Evolutionary conservation across 2,797 vertebrate species (phyloP), one percentile per base, ranked within the genome.

Genomic region (Sylvia borin): DNA sequence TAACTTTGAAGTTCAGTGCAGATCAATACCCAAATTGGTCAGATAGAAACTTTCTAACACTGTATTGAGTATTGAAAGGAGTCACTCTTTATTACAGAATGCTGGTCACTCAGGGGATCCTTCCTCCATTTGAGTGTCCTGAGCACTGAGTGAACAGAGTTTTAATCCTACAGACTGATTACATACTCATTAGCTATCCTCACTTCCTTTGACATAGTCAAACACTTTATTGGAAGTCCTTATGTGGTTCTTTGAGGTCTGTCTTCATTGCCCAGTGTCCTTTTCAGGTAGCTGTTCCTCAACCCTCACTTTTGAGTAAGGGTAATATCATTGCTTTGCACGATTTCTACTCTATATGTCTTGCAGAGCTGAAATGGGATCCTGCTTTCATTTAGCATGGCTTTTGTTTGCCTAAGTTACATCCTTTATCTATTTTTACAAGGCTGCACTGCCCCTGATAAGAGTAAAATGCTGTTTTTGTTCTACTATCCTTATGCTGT

Each of bases 21-120:
- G 25, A 79, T 12, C 5, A 7, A 48, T 29, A 24, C 24, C 18
- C 17, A 68, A 29, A 50, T 12, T 1, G 0, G 5, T 24, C 1
- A 3, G 78, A 31, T 16, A 51, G 54, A 81, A 60, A 29, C 2
- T 34, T 51, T 43, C 25, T 51, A 51, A 42, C 5, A 16, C 4
- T 42, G 4, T 51, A 50, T 31, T 20, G 20, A 42, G 1, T 34
- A 16, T 34, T 50, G 54, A 60, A 70, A 60, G 10, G 20, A 50
- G 31, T 15, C 7, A 29, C 34, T 42, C 16, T 25, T 50, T 31
- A 29, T 25, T 31, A 34, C 25, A 60, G 45, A 68, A 16, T 60
- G 11, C 10, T 58, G 31, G 13, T 18, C 36, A 19, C 5, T 34
- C 45, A 42, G 31, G 25, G 13, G 5, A 42, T 50, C 36, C 16